Percentiles rank a stretch among this genome's conserved stretches.
These are phyloP conservation scores for Trichacis sp. DNA, from an alignment of 2,888 invertebrate species.

Conservation along the genomic window DNA sequence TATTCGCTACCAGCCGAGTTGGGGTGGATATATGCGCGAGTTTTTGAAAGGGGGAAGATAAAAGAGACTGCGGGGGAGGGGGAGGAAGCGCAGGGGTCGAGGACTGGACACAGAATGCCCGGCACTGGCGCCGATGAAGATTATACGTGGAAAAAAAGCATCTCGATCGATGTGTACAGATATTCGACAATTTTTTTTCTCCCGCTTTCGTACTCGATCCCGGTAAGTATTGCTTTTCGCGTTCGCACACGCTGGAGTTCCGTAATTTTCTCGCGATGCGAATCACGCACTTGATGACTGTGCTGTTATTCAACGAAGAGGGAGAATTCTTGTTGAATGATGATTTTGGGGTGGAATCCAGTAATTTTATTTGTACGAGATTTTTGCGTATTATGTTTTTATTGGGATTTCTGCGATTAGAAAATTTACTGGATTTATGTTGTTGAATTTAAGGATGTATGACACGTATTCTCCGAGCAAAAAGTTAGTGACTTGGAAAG, in stretches of 20 bases:
- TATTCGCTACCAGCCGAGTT: slow-evolving; percentile 63
- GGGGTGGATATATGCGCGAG: slow-evolving; percentile 54
- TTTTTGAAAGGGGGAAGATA: slow-evolving; percentile 43
- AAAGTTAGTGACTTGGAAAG: no score
- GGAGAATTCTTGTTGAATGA: no score
- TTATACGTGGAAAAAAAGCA: slow-evolving; percentile 58
- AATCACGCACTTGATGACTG: no score
- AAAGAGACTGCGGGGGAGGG: slow-evolving; percentile 41
- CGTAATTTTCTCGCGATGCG: neutral
- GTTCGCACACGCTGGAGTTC: neutral
- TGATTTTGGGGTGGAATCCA: no score
- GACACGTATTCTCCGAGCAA: no score
- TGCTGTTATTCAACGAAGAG: no score
- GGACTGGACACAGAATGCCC: slow-evolving; percentile 62
- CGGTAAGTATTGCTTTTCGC: neutral
- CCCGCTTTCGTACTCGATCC: neutral
- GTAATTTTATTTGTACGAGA: no score
- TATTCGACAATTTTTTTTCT: slow-evolving; percentile 36
- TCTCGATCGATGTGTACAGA: slow-evolving; percentile 50
- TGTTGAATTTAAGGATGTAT: no score
- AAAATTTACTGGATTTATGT: no score
- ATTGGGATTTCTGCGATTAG: no score
- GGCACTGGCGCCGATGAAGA: slow-evolving; percentile 61
- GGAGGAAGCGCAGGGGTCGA: slow-evolving; percentile 41
- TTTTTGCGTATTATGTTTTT: no score